Base-by-base conservation (phyloP, 2,797 vertebrate species). In the Sebastes hubbsi region DNA sequence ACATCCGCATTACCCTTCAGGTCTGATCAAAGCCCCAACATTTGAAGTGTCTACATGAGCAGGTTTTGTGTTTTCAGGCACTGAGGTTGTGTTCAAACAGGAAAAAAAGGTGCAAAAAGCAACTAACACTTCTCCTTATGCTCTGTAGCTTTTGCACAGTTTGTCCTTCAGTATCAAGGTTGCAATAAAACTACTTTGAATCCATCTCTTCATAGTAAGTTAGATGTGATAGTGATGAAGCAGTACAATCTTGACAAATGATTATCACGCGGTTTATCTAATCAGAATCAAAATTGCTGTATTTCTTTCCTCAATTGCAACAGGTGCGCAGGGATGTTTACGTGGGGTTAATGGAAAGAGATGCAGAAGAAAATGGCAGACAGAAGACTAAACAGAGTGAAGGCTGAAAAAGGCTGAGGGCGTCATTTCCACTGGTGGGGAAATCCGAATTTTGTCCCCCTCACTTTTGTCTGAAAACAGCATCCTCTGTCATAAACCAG, bases 1-100 rank as follows among this genome's bases (percentile, higher is more conserved):
- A 85, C 85, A 89, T 89, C 89, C 75, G 68, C 83, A 77, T 83
- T 75, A 82, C 36, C 84, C 87, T 70, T 82, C 70, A 84, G 72
- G 73, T 71, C 58, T 52, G 65, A 82, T 89, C 73, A 87, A 84
- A 90, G 80, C 34, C 32, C 34, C 38, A 49, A 36, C 65, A 62
- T 84, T 89, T 83, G n/a, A 83, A 83, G 66, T 49, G 72, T 79
- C 63, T 69, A 34, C 80, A 67, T 58, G 69, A 82, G 58, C 68
- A 56, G 65, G 34, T 63, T 84, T 79, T 83, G 67, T 82, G 81
- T 84, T 82, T 72, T 38, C 8, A 72, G 25, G 59, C 77, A 22
- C 61, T 4, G 36, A 38, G 55, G 59, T 69, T 78, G 68, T 63
- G 68, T 75, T 79, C 46, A 52, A 67, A 75, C 32, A 25, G 58